Percentiles rank a stretch among this genome's conserved stretches.
phyloP scores from a whole-genome alignment of 2,888 invertebrate genomes.

The Meteorus cinctellus region DNA sequence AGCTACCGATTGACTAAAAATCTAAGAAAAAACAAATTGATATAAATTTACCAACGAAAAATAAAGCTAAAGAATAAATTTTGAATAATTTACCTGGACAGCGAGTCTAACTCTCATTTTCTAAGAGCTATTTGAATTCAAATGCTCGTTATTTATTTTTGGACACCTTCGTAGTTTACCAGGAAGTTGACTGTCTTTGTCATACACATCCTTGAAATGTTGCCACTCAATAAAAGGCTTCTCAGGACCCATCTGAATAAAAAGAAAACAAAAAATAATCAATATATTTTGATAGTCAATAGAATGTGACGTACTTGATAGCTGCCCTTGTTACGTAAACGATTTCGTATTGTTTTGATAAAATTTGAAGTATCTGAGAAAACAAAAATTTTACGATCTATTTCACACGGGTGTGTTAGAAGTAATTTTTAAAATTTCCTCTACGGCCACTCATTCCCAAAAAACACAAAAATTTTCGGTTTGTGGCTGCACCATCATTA shows the following conservation, averaged over 20 bases:
- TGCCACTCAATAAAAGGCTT: too few relatives aligned
- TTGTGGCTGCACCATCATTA: constrained; percentile 50
- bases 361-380: too few relatives aligned
- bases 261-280: too few relatives aligned
- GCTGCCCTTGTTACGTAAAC: constrained; percentile 41
- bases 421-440: constrained; percentile 38
- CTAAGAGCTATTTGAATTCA: constrained; percentile 31
- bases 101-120: constrained; percentile 49
- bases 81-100: constrained; percentile 35
- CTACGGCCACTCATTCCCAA: constrained; percentile 17
- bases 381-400: constrained; percentile 43
- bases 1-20: too few relatives aligned
- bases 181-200: constrained; percentile 38
- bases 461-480: constrained; percentile 20
- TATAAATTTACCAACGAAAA: too few relatives aligned
- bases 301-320: constrained; percentile 13
- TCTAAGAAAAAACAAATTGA: too few relatives aligned
- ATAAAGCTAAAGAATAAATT: neutral
- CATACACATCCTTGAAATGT: too few relatives aligned
- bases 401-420: constrained; percentile 46
- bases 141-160: constrained; percentile 40
- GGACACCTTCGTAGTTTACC: constrained; percentile 41
- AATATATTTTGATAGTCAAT: too few relatives aligned
- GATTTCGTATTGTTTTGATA: constrained; percentile 53
- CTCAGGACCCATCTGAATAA: too few relatives aligned